Base-by-base conservation (phyloP, 2,888 invertebrate species). In the Tenthredo scrophulariae region DNA sequence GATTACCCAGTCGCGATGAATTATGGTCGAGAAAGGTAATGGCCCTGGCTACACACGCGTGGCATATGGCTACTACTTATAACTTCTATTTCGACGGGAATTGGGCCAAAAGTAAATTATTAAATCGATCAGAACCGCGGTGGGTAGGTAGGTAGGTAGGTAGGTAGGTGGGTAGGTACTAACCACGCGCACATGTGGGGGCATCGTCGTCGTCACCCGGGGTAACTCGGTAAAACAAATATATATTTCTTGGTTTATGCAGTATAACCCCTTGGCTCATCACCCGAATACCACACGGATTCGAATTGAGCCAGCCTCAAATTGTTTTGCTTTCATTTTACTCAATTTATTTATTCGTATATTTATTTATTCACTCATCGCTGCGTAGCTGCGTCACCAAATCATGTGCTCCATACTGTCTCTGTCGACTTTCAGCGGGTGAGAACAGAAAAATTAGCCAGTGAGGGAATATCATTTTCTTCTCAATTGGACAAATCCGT, bases 151-250 rank as follows among this genome's bases (percentile, higher is more conserved):
- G 67, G 67, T 67, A 33, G 33, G 67, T 67, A 67, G 29, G 65
- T 54, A 26, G 43, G 72, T 74, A 33, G 67, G 67, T 67, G 18
- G 33, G 67, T 67, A 67, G 29, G 65, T 54, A 26, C 15, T 10
- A 40, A 74, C 72, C 43, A 74, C 77, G 77, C 50, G 77, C 77
- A 77, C 77, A 77, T 77, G 54, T 77, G 77, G 50, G 18, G 54
- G 74, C 40, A 50, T 72, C 37, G 33, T 80, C 22, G 50, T 58
- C 40, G 80, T 80, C 80, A 80, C 80, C 80, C 62, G 80, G 80
- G 80, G 80, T 80, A 80, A 80, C 80, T 80, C 62, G 80, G 40
- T 37, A 62, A 80, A 80, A 80, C 80, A 80, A 80, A 80, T 80
- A 62, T 37, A 50, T 37, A 50, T 54, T 77, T 33, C 29, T 40